Evolutionary conservation across 2,797 vertebrate species (phyloP).

Genomic region (Eulemur mongoz): DNA sequence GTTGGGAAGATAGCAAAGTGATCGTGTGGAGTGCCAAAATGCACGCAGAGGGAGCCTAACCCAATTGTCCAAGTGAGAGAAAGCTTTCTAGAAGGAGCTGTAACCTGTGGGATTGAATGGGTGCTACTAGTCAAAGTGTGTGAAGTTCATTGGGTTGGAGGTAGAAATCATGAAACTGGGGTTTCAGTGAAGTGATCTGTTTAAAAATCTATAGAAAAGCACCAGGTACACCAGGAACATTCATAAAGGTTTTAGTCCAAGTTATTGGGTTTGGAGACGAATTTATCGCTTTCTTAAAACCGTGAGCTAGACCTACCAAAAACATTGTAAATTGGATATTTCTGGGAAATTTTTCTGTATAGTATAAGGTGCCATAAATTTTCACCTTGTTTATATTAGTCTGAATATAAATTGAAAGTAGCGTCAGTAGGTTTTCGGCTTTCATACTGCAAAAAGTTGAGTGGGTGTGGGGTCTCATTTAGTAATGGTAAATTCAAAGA

Average conservation of each 20-base stretch:
- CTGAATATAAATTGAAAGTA: background rate
- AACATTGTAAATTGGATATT: background rate
- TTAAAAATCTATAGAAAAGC: background rate
- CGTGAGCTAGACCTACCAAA: background rate
- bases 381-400: background rate
- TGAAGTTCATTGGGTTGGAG: background rate
- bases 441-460: background rate
- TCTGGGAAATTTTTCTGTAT: background rate
- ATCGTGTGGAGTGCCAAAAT: background rate
- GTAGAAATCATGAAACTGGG: background rate
- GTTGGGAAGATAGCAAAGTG: background rate
- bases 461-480: background rate
- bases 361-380: background rate
- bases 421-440: background rate
- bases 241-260: background rate
- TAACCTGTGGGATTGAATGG: background rate
- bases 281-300: background rate
- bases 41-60: background rate
- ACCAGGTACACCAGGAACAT: background rate
- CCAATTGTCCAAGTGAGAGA: background rate
- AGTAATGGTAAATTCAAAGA: background rate
- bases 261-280: too few relatives aligned
- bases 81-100: background rate
- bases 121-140: background rate
- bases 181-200: background rate